These are phyloP conservation scores for Latrodectus elegans DNA, from an alignment of 2,888 invertebrate genomes.

Conservation along the genomic window DNA sequence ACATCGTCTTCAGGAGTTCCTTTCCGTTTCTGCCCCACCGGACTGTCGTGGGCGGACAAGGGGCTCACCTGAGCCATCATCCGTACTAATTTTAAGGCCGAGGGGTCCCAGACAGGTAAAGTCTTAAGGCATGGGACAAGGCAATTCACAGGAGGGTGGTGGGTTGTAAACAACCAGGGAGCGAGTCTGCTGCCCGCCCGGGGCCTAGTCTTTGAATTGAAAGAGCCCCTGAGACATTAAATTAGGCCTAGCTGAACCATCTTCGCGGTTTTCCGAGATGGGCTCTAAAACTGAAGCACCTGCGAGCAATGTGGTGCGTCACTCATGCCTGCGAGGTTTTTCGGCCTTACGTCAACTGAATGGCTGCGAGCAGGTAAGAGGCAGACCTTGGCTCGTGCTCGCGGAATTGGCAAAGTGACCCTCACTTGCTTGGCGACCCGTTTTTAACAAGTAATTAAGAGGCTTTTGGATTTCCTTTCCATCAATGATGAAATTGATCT, in stretches of 20 bases:
- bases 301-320: constrained; percentile 60
- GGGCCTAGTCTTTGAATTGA: constrained; percentile 3
- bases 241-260: constrained; percentile 62
- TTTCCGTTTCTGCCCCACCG: constrained; percentile 46
- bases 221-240: constrained; percentile 4
- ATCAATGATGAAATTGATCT: too few relatives aligned
- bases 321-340: constrained; percentile 60
- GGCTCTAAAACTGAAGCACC: constrained; percentile 26
- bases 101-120: background rate
- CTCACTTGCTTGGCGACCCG: background rate
- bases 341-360: constrained; percentile 31
- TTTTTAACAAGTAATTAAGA: background rate
- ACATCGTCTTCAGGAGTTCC: constrained; percentile 60
- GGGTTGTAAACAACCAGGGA: constrained; percentile 10
- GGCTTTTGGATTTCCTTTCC: too few relatives aligned
- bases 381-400: constrained; percentile 20
- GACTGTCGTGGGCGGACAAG: constrained; percentile 46
- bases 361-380: constrained; percentile 55
- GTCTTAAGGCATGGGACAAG: background rate
- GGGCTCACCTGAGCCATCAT: constrained; percentile 70
- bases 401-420: background rate
- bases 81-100: background rate
- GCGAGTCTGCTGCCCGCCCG: background rate
- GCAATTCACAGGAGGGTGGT: background rate
- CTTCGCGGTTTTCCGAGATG: constrained; percentile 12